Conservation (phyloP, 92 coral and sea anemone species). For the Zoanthus gigantus region DNA sequence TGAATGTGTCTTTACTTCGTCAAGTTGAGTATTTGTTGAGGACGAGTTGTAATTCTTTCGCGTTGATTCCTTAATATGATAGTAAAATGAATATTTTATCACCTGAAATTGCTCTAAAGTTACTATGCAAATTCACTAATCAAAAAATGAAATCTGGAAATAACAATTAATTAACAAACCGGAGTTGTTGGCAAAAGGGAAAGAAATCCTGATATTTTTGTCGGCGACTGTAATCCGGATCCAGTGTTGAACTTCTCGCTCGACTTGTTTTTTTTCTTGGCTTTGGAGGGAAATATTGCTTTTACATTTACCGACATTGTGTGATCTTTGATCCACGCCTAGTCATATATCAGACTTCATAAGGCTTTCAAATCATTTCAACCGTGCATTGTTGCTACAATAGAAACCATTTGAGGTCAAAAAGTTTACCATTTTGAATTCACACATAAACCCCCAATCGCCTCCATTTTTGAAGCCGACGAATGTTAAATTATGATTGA, state of each 20-base stretch:
- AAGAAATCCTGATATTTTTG: neutral
- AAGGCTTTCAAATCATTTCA: conserved; percentile 47
- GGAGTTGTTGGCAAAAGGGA: neutral
- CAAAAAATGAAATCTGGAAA: neutral
- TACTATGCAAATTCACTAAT: neutral
- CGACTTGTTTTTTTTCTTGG: conserved; percentile 69
- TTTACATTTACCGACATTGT: conserved; percentile 79
- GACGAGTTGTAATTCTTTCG: conserved; percentile 25
- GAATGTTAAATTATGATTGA: conserved; percentile 44
- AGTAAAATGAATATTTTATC: conserved; percentile 30
- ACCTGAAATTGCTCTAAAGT: conserved; percentile 24
- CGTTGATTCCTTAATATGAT: conserved; percentile 26
- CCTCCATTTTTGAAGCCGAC: conserved; percentile 61
- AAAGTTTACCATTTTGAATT: conserved; percentile 52
- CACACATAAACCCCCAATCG: conserved; percentile 36
- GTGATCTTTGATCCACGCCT: conserved; percentile 47
- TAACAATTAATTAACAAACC: neutral
- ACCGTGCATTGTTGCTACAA: conserved; percentile 37
- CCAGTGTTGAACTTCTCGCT: neutral
- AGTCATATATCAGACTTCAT: conserved; percentile 54
- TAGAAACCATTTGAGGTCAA: conserved; percentile 65
- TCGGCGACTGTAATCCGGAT: neutral
- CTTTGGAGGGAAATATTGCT: conserved; percentile 80
- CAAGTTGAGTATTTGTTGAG: conserved; percentile 3
- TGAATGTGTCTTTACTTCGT: conserved; percentile 9